These are phyloP conservation scores for Pemphredon lugubris DNA, from an alignment of 2,888 invertebrate species.

Conservation along the genomic window DNA sequence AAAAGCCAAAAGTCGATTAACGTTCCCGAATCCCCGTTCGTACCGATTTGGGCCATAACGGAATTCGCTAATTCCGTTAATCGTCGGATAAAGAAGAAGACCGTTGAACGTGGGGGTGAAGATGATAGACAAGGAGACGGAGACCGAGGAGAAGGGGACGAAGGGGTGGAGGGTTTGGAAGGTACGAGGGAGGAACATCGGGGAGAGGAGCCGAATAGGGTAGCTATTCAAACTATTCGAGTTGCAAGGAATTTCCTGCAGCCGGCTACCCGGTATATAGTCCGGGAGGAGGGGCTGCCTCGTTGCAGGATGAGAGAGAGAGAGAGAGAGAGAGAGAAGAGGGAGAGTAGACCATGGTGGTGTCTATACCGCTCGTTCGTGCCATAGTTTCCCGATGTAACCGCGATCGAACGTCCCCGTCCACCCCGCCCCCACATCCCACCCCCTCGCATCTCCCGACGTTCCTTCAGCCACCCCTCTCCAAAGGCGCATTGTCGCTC, in stretches of 20 bases:
- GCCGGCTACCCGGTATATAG: slow-evolving; percentile 46
- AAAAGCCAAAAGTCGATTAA: too few relatives aligned
- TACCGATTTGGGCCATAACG: slow-evolving; percentile 25
- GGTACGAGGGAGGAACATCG: slow-evolving; percentile 20
- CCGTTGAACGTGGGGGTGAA: slow-evolving; percentile 5
- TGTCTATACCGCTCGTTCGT: slow-evolving; percentile 48
- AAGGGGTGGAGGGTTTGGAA: slow-evolving; percentile 6
- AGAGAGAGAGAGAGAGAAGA: slow-evolving; percentile 8
- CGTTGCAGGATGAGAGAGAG: background rate
- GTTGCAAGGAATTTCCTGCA: slow-evolving; percentile 66
- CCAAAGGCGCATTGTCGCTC: slow-evolving; percentile 58
- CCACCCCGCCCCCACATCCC: too few relatives aligned
- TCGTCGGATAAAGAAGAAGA: slow-evolving; percentile 21
- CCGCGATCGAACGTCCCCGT: slow-evolving; percentile 64
- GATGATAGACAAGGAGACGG: slow-evolving; percentile 7
- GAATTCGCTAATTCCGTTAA: slow-evolving; percentile 42
- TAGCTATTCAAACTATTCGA: slow-evolving; percentile 70
- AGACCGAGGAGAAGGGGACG: background rate
- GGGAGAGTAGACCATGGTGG: background rate
- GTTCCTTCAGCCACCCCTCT: slow-evolving; percentile 16
- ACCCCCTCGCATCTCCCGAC: slow-evolving; percentile 26
- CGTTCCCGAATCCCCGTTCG: too few relatives aligned
- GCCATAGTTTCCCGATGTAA: slow-evolving; percentile 67
- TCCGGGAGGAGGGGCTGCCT: slow-evolving; percentile 19
- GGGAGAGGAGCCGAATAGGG: slow-evolving; percentile 50